These are phyloP conservation scores for Anthopleura xanthogrammica DNA, from an alignment of 92 coral and sea anemone species.

Conservation along the genomic window DNA sequence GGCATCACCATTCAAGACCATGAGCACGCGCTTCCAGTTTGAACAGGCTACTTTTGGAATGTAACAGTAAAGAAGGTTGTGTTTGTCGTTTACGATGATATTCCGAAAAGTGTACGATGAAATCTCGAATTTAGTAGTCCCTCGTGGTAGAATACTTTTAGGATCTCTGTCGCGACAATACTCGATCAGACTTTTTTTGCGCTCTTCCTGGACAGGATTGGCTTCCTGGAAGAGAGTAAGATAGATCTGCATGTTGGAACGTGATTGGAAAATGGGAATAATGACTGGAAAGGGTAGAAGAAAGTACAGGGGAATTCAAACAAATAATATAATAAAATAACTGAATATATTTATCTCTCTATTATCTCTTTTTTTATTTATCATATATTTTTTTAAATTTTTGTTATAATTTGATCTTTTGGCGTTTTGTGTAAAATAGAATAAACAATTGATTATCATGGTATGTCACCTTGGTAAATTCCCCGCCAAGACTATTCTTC, in stretches of 20 bases:
- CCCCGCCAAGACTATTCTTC: slow-evolving; percentile 8
- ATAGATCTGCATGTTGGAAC: no score
- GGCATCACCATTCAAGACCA: slow-evolving; percentile 89
- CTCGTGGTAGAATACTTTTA: slow-evolving; percentile 72
- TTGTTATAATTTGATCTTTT: neutral
- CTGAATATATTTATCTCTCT: no score
- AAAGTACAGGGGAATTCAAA: no score
- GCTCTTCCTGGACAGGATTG: slow-evolving; percentile 52
- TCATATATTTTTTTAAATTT: neutral
- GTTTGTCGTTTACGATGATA: slow-evolving; percentile 82
- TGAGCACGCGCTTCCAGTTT: slow-evolving; percentile 98
- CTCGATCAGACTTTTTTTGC: slow-evolving; percentile 55
- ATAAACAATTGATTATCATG: neutral
- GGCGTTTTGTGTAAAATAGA: neutral
- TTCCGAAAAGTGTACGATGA: slow-evolving; percentile 74
- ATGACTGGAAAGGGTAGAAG: no score
- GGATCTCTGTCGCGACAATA: slow-evolving; percentile 77
- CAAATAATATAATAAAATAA: no score
- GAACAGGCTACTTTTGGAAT: slow-evolving; percentile 94
- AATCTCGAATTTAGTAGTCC: slow-evolving; percentile 55
- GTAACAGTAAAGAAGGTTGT: slow-evolving; percentile 81
- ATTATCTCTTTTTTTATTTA: no score
- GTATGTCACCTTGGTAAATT: slow-evolving; percentile 15
- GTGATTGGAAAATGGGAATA: no score
- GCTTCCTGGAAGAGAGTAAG: neutral